Base-by-base conservation (phyloP, 2,797 vertebrate genomes). In the Danio aesculapii region DNA sequence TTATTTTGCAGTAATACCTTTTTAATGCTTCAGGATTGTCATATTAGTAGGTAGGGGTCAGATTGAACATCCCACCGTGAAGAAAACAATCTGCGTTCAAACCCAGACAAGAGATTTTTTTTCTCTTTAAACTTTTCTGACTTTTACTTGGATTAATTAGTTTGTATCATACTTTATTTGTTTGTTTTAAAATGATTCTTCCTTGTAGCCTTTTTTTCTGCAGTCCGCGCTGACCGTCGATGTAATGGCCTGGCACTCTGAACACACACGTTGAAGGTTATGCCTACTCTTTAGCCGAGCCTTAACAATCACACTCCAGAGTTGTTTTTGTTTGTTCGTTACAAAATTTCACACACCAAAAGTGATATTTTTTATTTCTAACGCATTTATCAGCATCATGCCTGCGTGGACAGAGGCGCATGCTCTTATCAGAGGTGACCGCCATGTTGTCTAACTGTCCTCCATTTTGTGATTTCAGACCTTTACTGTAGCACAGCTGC, bases 401-500 rank as follows among this genome's bases (percentile, higher is more conserved):
- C 16, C 44, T 75, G 63, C 13, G 52, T 43, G 19, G 58, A 81
- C 50, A 46, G 43, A n/a, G 14, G 70, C 46, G 64, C 57, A 58
- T 81, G 83, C 85, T 79, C 83, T 84, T 81, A 85, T 85, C 84
- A 86, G 77, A 19, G 55, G 44, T 86, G 83, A 87, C 91, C 87
- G 87, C 93, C 93, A 94, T 94, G 92, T 94, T 94, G 90, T 93
- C 88, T 94, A 83, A 81, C 79, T 81, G 83, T 92, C 93, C 94
- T 92, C 94, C 94, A 95, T 95, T 94, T 95, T 95, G 94, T 94
- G 91, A 87, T 87, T 84, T 86, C 82, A 86, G 85, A 84, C 81
- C 83, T 87, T 82, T 10, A 73, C 79, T 88, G 75, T 64, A 77
- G 74, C 62, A 59, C 85, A 81, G 70, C 85, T 84, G 83, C 82